Evolutionary conservation across 2,888 invertebrate species (phyloP).

Genomic region (Drosophila aldrichi): DNA sequence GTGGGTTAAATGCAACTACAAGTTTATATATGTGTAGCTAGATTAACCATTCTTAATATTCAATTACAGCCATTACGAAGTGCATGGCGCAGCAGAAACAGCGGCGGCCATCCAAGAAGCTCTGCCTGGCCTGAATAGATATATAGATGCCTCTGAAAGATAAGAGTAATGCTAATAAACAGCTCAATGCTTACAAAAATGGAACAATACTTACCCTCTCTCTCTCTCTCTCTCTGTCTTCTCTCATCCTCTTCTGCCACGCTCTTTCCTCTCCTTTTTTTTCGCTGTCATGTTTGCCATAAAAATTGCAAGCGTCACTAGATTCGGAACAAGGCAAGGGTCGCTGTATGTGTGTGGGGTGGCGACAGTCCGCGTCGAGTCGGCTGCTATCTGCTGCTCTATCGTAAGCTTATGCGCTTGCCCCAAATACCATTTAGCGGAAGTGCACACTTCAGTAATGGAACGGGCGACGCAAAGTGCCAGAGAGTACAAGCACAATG

Average conservation of each 20-base stretch:
- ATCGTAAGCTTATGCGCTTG: constrained; percentile 68
- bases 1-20: constrained; percentile 20
- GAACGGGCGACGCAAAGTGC: constrained; percentile 44
- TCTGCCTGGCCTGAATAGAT: constrained; percentile 29
- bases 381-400: constrained; percentile 6
- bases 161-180: constrained; percentile 38
- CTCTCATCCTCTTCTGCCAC: too few species aligned
- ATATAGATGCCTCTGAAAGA: neutral
- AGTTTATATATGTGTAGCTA: neutral
- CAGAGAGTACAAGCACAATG: constrained; percentile 43
- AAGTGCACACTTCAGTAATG: constrained; percentile 74
- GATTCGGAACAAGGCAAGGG: constrained; percentile 38
- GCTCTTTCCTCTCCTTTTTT: neutral
- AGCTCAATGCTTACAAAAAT: constrained; percentile 27
- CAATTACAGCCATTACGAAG: constrained; percentile 43
- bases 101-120: constrained; percentile 17
- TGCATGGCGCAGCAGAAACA: constrained; percentile 24
- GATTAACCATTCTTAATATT: constrained; percentile 3
- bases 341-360: neutral
- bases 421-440: constrained; percentile 77
- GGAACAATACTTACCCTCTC: constrained; percentile 27
- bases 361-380: neutral
- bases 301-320: constrained; percentile 65
- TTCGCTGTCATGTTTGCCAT: constrained; percentile 44
- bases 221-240: neutral